Conservation (phyloP, 2,797 vertebrate species). For the Rhynchonycteris naso region DNA sequence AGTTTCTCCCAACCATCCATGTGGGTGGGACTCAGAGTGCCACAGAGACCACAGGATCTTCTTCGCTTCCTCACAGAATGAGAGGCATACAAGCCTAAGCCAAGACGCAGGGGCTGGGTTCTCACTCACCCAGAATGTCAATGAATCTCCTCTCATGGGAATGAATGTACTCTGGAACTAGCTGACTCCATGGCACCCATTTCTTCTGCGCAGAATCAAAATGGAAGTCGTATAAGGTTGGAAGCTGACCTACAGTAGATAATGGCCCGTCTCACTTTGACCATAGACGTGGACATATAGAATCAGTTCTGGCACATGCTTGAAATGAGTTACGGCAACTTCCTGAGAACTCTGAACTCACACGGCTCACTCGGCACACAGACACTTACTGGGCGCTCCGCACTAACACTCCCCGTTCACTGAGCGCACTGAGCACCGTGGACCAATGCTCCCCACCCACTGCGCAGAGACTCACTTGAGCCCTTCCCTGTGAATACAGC, state of each 20-base stretch:
- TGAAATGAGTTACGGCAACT: rapidly evolving
- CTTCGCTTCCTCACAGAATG: rapidly evolving
- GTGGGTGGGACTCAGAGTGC: background rate
- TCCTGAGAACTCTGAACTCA: background rate
- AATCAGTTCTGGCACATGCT: background rate
- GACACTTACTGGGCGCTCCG: rapidly evolving
- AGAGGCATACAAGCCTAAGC: background rate
- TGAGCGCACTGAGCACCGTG: rapidly evolving
- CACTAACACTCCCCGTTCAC: rapidly evolving
- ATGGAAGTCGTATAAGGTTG: slow-evolving; percentile 96
- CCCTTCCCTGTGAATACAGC: background rate
- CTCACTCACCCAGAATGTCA: slow-evolving; percentile 93
- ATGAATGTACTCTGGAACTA: slow-evolving; percentile 93
- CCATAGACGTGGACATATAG: background rate
- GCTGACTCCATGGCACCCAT: slow-evolving; percentile 94
- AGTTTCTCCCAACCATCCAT: too few species aligned
- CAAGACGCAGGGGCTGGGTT: background rate
- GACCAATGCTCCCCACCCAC: rapidly evolving
- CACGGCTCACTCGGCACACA: rapidly evolving
- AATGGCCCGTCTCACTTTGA: background rate
- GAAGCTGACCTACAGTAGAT: slow-evolving; percentile 89
- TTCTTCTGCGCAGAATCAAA: slow-evolving; percentile 88
- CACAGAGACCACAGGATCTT: rapidly evolving
- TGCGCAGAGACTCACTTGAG: rapidly evolving
- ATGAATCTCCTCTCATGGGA: slow-evolving; percentile 89